phyloP scores from a whole-genome alignment of 2,797 vertebrate genomes.

The Crenuchus spilurus region DNA sequence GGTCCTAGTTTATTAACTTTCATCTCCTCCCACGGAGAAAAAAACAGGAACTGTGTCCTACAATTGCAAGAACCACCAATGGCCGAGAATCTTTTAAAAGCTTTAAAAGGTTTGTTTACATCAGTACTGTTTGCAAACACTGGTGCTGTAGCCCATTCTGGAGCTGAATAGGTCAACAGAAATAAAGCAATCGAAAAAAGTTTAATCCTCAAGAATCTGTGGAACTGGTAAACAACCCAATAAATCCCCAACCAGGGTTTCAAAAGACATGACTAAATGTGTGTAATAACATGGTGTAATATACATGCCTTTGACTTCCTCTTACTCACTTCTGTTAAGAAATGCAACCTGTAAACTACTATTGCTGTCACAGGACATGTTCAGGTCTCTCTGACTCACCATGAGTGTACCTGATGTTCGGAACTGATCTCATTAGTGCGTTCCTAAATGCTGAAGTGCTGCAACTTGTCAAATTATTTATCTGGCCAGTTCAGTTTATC shows the following conservation, averaged over 20 bases:
- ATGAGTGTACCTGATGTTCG: neutral
- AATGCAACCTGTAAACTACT: neutral
- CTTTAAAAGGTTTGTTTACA: neutral
- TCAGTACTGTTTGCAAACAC: conserved; percentile 3
- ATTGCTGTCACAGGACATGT: neutral
- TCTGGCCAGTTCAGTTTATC: no score
- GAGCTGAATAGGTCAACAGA: neutral
- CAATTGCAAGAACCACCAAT: neutral
- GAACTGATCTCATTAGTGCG: neutral
- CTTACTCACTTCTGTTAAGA: conserved; percentile 10
- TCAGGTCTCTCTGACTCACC: neutral
- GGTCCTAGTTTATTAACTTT: neutral
- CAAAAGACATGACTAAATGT: conserved; percentile 7
- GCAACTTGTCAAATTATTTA: no score
- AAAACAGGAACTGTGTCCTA: neutral
- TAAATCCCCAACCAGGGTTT: neutral
- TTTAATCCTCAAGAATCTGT: neutral
- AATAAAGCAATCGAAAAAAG: neutral
- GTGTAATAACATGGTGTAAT: neutral
- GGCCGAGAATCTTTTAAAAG: neutral
- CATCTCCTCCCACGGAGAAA: neutral
- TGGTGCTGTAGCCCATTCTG: neutral
- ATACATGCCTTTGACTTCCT: neutral
- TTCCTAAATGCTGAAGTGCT: neutral
- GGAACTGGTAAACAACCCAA: conserved; percentile 1